phyloP scores from a whole-genome alignment of 2,113 vertebrate genomes.

The Fulica atra region DNA sequence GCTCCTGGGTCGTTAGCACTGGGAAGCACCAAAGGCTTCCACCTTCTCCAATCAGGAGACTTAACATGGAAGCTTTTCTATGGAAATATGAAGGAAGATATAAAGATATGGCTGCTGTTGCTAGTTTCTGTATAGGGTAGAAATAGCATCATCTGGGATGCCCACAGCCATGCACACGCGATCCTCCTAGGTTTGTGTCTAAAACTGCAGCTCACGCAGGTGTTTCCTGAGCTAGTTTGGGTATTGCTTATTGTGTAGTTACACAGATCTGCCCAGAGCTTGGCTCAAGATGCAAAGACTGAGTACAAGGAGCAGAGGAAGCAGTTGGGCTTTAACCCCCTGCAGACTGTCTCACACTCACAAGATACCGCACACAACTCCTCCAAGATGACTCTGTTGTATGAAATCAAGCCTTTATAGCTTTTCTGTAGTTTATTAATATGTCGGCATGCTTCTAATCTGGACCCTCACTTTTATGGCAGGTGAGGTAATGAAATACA shows the following conservation, averaged over 20 bases:
- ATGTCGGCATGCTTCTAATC: background rate
- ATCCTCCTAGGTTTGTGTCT: background rate
- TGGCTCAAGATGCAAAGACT: background rate
- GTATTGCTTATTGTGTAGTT: background rate
- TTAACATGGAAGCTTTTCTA: background rate
- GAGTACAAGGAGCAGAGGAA: background rate
- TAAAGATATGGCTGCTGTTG: background rate
- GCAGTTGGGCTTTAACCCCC: background rate
- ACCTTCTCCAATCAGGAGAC: background rate
- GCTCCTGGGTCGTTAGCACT: background rate
- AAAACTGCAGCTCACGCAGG: background rate
- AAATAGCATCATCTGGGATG: background rate
- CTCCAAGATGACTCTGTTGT: background rate
- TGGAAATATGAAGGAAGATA: background rate
- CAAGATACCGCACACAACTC: background rate
- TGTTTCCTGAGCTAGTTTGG: background rate
- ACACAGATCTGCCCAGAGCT: background rate
- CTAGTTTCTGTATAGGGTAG: background rate
- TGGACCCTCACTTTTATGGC: background rate
- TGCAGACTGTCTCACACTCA: background rate
- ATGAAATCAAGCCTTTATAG: background rate
- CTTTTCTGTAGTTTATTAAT: background rate
- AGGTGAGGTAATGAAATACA: background rate
- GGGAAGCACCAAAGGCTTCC: background rate
- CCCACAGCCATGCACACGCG: fast-evolving